Evolutionary conservation across 92 coral and sea anemone species (phyloP).

Genomic region (Pocillopora grandis): DNA sequence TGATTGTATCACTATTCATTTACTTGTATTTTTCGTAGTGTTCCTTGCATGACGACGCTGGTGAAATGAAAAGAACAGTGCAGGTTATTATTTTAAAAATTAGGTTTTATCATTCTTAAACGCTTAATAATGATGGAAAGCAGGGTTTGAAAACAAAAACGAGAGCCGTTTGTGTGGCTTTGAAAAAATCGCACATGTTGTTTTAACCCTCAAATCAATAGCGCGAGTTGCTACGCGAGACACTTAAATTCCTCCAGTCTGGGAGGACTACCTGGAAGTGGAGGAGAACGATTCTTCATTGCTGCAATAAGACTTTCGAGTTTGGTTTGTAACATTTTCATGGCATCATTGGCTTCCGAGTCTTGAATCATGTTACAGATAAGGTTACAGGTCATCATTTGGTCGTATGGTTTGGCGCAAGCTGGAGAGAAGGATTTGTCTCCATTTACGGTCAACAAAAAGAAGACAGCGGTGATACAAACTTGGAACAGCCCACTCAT

Average conservation of each 20-base stretch:
- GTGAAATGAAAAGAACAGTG: not conserved
- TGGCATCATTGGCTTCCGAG: conserved; percentile 5
- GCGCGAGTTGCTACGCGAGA: too few relatives aligned
- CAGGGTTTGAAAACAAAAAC: too few relatives aligned
- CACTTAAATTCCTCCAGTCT: not conserved
- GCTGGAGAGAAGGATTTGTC: not conserved
- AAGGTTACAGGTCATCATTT: not conserved
- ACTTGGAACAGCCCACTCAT: not conserved
- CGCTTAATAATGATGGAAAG: not conserved
- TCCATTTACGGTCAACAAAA: not conserved
- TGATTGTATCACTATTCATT: not conserved
- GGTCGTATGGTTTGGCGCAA: conserved; percentile 19
- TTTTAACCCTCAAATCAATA: not conserved
- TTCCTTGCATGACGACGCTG: not conserved
- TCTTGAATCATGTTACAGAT: conserved; percentile 13
- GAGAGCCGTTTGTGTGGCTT: too few relatives aligned
- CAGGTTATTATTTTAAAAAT: too few relatives aligned
- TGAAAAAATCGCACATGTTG: too few relatives aligned
- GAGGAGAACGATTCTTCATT: not conserved
- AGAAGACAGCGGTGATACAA: not conserved
- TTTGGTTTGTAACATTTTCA: conserved; percentile 14
- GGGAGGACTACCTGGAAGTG: not conserved
- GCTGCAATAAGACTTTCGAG: conserved; percentile 2
- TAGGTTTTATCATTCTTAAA: too few relatives aligned
- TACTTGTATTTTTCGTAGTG: conserved; percentile 5